A percentile compares a stretch with the other conserved stretches of the same genome.
phyloP scores from a whole-genome alignment of 64 coral and sea anemone genomes.

The Dendrophyllia cribrosa region DNA sequence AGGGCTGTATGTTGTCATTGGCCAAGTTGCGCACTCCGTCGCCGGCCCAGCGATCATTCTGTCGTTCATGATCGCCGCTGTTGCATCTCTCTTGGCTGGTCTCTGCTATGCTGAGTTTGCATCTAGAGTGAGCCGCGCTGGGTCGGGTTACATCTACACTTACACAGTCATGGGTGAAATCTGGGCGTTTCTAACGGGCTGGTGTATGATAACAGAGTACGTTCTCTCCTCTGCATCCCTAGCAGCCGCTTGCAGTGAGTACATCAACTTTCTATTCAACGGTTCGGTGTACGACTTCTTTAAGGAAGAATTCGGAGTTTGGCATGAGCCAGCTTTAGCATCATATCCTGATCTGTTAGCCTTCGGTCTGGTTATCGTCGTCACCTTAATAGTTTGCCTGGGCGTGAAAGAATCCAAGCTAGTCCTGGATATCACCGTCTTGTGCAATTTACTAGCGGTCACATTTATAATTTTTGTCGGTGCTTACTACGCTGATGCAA shows the following conservation, averaged over 20 bases:
- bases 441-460: slow-evolving; percentile 52
- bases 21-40: slow-evolving; percentile 58
- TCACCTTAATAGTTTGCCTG: slow-evolving; percentile 63
- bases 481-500: slow-evolving; percentile 45
- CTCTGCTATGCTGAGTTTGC: slow-evolving; percentile 82
- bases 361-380: slow-evolving; percentile 64
- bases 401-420: slow-evolving; percentile 68
- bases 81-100: slow-evolving; percentile 64
- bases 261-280: slow-evolving; percentile 72
- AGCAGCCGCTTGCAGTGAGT: slow-evolving; percentile 70
- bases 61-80: slow-evolving; percentile 77
- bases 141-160: slow-evolving; percentile 74
- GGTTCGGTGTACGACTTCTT: slow-evolving; percentile 59
- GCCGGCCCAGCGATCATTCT: slow-evolving; percentile 76
- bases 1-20: slow-evolving; percentile 83
- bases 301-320: slow-evolving; percentile 42
- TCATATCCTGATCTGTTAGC: slow-evolving; percentile 74
- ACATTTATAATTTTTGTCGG: slow-evolving; percentile 71
- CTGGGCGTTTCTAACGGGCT: slow-evolving; percentile 71
- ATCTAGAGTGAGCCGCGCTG: slow-evolving; percentile 69
- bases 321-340: slow-evolving; percentile 35
- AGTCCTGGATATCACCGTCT: slow-evolving; percentile 42
- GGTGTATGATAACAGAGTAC: slow-evolving; percentile 63
- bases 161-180: slow-evolving; percentile 78
- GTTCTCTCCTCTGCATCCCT: slow-evolving; percentile 59